Conservation (phyloP, 23 tunicate genomes). For the Diplosoma virens region DNA sequence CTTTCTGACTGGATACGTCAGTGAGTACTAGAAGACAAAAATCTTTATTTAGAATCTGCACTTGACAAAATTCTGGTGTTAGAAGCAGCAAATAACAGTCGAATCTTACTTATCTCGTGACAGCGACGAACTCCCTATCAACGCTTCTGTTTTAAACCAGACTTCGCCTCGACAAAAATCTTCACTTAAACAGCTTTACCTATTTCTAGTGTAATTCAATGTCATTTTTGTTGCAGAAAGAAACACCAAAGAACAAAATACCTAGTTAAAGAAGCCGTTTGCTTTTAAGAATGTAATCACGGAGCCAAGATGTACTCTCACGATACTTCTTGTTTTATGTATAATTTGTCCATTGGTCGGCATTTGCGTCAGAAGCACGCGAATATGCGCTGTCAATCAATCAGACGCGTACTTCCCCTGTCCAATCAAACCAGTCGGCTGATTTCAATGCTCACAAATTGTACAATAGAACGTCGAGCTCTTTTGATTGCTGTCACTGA, state of each 20-base stretch:
- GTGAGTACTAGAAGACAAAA: background rate
- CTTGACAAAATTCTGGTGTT: background rate
- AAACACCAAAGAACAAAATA: background rate
- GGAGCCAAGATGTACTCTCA: too few species aligned
- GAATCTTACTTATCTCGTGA: background rate
- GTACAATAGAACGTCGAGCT: too few species aligned
- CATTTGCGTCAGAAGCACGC: too few species aligned
- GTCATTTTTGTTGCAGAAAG: conserved; percentile 5
- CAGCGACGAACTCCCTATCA: background rate
- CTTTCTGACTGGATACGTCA: background rate
- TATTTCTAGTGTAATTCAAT: background rate
- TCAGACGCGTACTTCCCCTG: too few species aligned
- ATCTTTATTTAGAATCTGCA: background rate
- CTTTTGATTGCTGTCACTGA: too few species aligned
- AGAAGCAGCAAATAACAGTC: background rate
- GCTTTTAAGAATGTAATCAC: too few species aligned
- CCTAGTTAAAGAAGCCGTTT: background rate
- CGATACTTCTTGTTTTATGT: too few species aligned
- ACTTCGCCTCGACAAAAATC: background rate
- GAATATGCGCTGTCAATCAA: too few species aligned
- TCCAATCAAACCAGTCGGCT: too few species aligned
- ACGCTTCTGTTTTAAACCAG: background rate
- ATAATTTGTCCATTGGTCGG: too few species aligned
- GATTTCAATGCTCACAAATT: too few species aligned
- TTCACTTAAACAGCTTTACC: background rate